Base-by-base conservation (phyloP, 2,113 vertebrate species). In the Hassar affinis region DNA sequence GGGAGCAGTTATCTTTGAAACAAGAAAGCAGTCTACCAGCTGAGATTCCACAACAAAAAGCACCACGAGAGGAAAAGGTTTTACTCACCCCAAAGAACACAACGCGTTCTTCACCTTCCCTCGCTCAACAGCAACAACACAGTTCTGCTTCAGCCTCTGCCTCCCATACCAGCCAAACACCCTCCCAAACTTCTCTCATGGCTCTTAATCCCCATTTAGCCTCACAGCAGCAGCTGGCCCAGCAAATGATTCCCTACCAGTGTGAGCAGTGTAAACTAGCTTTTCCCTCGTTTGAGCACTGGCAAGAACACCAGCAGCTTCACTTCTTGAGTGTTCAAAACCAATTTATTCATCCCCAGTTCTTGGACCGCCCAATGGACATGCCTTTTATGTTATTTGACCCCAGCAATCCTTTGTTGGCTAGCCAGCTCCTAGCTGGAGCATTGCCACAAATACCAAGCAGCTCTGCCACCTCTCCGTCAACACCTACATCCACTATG, bases 301-400 rank as follows among this genome's bases (percentile, higher is more conserved):
- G 98, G 98, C 98, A 99, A 87, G 98, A 99, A 88, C 98, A 99
- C 93, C 98, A 99, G 93, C 98, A 99, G 89, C 96, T 99, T 76
- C 98, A 99, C 90, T 99, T 99, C 88, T 92, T 99, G 87, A 98
- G 97, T 82, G 96, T 98, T 47, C 98, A 99, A 91, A 99, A 97
- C 91, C 98, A 99, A 88, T 99, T 99, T 91, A 96, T 99, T 90
- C 98, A 99, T 89, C 97, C 98, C 2, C 98, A 98, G 33, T 99
- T 99, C 90, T 89, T 99, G 80, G 98, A 99, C 90, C 95, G 97
- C 81, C 93, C 97, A 27, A 93, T 99, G 89, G 98, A 99, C 91
- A 98, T 99, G 96, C 93, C 98, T 11, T 99, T 99, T 91, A 98
- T 99, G 98, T 94, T 99, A 64, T 99, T 99, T 90, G 98, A 99